Evolutionary conservation across 2,113 vertebrate species (phyloP), one percentile per base, ranked within the genome.

Genomic region (Bufo bufo): DNA sequence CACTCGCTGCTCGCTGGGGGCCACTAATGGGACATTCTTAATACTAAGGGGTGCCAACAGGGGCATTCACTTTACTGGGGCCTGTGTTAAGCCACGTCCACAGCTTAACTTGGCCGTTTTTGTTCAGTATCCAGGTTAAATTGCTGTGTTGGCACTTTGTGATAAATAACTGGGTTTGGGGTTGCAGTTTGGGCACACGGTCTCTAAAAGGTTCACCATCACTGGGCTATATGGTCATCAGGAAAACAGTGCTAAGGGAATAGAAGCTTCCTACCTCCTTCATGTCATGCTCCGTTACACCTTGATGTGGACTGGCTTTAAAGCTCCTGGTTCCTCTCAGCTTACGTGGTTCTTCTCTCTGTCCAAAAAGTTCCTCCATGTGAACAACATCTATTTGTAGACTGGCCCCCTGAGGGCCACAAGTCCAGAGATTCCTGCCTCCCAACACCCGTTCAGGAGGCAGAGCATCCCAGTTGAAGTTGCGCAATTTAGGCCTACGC

Each of bases 351-450:
- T 89, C 93, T 61, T 96, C 94, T 0, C 89, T 93, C 82, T 92
- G 93, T 23, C 94, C 95, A 86, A 97, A 97, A 58, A 97, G 92
- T 90, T 96, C 94, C 89, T 96, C 95, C 91, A 97, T 96, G 56
- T 85, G 92, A 58, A 91, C 89, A 0, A 95, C 94, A 91, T 97
- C 96, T 87, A 96, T 92, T 52, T 95, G 90, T 56, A 94, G 94
- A 50, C 92, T 92, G 4, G 89, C 92, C 52, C 86, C 89, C 4
- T 89, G 89, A 74, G 91, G 91, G 56, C 95, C 92, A 3, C 80
- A 87, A 0, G 95, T 96, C 96, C 96, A 97, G 81, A 97, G 94
- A 85, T 96, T 96, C 87, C 91, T 92, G 50, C 93, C 95, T 83
- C 95, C 95, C 13, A 92, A 50, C 45, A 96, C 95, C 0, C 90